Conservation (phyloP, 2,888 invertebrate genomes). For the Polietes domitor region DNA sequence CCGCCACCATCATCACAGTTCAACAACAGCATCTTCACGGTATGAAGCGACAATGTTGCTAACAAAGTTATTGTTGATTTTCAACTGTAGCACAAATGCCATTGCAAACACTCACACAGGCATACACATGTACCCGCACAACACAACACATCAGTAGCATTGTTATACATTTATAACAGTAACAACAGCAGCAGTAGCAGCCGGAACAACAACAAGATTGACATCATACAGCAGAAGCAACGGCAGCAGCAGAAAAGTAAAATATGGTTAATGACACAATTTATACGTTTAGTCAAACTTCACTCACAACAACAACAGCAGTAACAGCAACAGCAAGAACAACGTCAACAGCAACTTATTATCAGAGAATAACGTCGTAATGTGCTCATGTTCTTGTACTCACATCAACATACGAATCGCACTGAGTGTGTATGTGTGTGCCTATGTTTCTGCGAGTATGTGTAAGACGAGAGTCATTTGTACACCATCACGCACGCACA, state of each 20-base stretch:
- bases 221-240: neutral
- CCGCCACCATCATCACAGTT: neutral
- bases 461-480: conserved; percentile 4
- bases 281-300: conserved; percentile 47
- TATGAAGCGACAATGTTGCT: conserved; percentile 57
- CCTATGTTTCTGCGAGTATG: too few relatives aligned
- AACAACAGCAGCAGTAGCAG: conserved; percentile 9
- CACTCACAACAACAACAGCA: neutral
- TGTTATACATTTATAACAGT: conserved; percentile 35
- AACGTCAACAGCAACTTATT: conserved; percentile 21
- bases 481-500: neutral
- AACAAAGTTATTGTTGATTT: conserved; percentile 63
- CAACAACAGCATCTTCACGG: conserved; percentile 14
- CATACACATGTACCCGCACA: conserved; percentile 8
- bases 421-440: neutral
- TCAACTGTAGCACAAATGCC: conserved; percentile 38
- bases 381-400: neutral
- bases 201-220: too few relatives aligned
- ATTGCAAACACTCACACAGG: conserved; percentile 25
- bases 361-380: conserved; percentile 11
- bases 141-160: conserved; percentile 25
- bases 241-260: neutral
- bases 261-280: conserved; percentile 63
- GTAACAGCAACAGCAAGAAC: neutral
- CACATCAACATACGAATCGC: neutral